Base-by-base conservation (phyloP, 2,113 vertebrate genomes). In the Rhineura floridana region DNA sequence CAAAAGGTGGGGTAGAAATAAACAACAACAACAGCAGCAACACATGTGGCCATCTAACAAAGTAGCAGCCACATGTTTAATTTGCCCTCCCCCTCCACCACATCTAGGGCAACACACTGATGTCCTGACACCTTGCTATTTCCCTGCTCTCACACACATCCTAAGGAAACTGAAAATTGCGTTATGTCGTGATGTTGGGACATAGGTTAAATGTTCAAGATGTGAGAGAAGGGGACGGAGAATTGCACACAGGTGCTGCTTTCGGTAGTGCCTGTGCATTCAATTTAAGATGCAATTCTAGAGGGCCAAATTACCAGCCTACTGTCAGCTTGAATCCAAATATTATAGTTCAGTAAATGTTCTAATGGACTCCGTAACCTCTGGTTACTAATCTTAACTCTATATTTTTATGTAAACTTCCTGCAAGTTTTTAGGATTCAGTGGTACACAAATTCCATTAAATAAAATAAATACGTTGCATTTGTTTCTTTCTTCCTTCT, bases 391-490 rank as follows among this genome's bases (percentile, higher is more conserved):
- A 25, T 67, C 91, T 62, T 85, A 0, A 42, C 55, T 59, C 55
- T 59, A 13, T 59, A 59, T 59, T 59, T 59, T 59, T 59, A 59
- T 59, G 55, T 59, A 59, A 4, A 3, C 55, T 19, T 59, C 55
- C 19, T 59, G 4, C 13, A 19, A 4, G 17, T 59, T 59, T 59
- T 59, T 59, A 59, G 13, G 19, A 59, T 19, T 59, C n/a, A n/a
- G n/a, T n/a, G n/a, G n/a, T n/a, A n/a, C n/a, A n/a, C n/a, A 59
- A 59, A 19, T 59, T 59, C 55, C 55, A 59, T 59, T 59, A 59
- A 59, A 59, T 59, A 19, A 59, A 59, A 59, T 59, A 59, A 21
- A n/a, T n/a, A n/a, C n/a, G n/a, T 89, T 46, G 89, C 81, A 82
- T 50, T 30, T 3, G 1, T 62, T 48, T 76, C 21, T 63, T 65